Evolutionary conservation across 2,888 invertebrate species (phyloP), one percentile per base, ranked within the genome.

Genomic region (Cheilosia variabilis): DNA sequence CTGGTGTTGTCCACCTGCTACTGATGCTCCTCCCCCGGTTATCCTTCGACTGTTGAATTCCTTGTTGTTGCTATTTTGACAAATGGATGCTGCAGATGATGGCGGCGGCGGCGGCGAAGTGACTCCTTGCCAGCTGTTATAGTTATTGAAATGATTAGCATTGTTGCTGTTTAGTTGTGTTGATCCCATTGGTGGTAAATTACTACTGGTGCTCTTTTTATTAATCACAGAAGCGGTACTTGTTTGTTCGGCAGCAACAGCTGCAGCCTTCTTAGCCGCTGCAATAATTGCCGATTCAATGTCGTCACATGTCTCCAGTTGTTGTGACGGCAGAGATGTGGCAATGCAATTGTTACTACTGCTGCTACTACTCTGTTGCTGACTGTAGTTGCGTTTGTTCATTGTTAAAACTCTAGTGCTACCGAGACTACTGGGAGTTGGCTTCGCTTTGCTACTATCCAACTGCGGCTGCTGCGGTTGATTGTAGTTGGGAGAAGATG

Each of bases 261-360:
- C 84, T 24, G 86, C 84, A 13, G 90, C 91, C 5, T 90, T 91
- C 24, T 91, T 90, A 7, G 92, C 92, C 7, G 90, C 90, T 17
- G 91, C 91, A 72, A 92, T 90, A 37, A 91, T 91, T 66, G 90
- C 91, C 60, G 90, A 87, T 87, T 91, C 91, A 87, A 92, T 92
- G 65, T 91, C 91, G 83, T 91, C 90, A 87, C 91, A 91, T 2
- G 92, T 91, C 82, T 91, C 92, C 55, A 92, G 84, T 78, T 91
- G 91, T 60, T 90, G 90, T 52, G 87, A 71, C 24, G 81, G 60
- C 69, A 73, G 47, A 37, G 87, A 62, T 27, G 72, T 47, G 27
- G 50, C 63, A 58, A 41, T 55, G 37, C 24, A 27, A 6, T 77
- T 77, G 53, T 62, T 80, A 19, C 66, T 76, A 45, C 71, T 81